phyloP scores from a whole-genome alignment of 2,113 vertebrate genomes.

The Camelus dromedarius region DNA sequence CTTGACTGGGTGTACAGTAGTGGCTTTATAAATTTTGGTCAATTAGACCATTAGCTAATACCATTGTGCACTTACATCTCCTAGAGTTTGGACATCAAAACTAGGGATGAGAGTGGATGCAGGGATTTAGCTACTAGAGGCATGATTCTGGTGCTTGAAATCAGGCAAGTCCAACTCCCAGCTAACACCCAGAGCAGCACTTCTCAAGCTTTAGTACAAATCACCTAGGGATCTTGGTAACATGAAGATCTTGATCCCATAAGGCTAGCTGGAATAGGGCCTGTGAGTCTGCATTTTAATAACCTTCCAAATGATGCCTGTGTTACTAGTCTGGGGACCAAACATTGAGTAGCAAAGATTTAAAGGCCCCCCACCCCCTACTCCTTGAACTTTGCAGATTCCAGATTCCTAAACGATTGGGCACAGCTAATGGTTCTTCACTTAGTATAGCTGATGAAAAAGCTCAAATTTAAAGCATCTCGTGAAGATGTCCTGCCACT shows the following conservation, averaged over 20 bases:
- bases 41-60: background rate
- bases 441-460: constrained; percentile 16
- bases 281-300: constrained; percentile 9
- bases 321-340: background rate
- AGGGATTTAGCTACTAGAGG: background rate
- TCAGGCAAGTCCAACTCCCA: background rate
- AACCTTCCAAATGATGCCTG: background rate
- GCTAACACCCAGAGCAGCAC: background rate
- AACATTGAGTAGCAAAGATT: background rate
- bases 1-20: background rate
- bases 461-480: constrained; percentile 43
- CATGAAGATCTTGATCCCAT: constrained; percentile 22
- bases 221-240: background rate
- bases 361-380: background rate
- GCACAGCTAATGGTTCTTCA: background rate
- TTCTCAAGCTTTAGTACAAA: constrained; percentile 2
- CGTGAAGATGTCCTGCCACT: constrained; percentile 1
- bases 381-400: constrained; percentile 9
- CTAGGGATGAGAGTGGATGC: background rate
- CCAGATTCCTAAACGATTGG: background rate
- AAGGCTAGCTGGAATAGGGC: background rate
- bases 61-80: background rate
- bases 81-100: background rate
- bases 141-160: constrained; percentile 8
- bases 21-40: background rate